Evolutionary conservation across 2,113 vertebrate species (phyloP).

Genomic region (Marmota monax): DNA sequence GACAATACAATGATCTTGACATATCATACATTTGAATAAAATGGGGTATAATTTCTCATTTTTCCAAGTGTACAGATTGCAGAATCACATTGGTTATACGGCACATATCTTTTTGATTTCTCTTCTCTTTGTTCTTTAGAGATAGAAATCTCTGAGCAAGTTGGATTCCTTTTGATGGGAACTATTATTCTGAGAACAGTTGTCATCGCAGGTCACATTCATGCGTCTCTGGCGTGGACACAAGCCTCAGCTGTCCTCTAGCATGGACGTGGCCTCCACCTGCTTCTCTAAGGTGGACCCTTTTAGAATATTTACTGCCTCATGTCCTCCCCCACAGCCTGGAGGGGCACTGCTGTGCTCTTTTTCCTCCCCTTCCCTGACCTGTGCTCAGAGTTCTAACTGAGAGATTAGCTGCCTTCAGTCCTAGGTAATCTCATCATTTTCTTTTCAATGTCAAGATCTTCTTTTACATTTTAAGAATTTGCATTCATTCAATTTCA

Average conservation of each 20-base stretch:
- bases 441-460: neutral
- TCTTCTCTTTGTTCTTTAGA: neutral
- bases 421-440: too few species aligned
- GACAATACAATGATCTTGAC: too few species aligned
- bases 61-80: too few species aligned
- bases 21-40: too few species aligned
- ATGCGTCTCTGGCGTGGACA: neutral
- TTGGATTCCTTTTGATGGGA: neutral
- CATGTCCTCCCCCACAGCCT: accelerated
- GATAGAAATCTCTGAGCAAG: neutral
- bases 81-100: too few species aligned
- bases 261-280: too few species aligned
- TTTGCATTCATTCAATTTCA: neutral
- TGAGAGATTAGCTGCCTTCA: neutral
- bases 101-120: neutral
- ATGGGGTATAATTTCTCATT: too few species aligned
- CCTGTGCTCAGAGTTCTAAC: neutral
- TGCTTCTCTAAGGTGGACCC: neutral
- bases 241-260: too few species aligned
- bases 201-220: neutral
- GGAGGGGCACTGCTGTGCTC: neutral
- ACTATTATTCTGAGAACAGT: too few species aligned
- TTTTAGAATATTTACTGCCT: accelerated
- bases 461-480: neutral
- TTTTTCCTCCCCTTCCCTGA: neutral